Conservation (phyloP, 2,888 invertebrate genomes). For the Apodemia hepburni region DNA sequence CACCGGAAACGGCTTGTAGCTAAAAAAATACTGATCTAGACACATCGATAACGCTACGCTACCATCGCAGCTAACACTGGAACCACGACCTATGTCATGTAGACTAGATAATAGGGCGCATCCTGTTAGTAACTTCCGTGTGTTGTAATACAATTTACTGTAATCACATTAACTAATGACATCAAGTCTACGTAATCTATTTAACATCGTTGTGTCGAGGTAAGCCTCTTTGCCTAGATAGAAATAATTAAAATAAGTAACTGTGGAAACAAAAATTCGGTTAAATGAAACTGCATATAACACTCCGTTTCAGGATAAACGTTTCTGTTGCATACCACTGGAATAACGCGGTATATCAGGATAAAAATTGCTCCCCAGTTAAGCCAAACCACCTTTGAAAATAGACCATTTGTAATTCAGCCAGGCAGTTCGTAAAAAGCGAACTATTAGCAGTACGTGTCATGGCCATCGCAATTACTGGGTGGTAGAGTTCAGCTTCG, state of each 20-base stretch:
- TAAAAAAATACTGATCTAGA: neutral
- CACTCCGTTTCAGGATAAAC: no score
- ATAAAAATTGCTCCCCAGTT: no score
- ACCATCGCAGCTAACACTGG: neutral
- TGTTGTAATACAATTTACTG: conserved; percentile 62
- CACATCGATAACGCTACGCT: neutral
- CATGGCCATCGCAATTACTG: no score
- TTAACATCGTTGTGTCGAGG: conserved; percentile 34
- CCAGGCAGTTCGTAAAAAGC: no score
- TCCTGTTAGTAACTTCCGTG: conserved; percentile 56
- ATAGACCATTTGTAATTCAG: no score
- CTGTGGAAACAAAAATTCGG: neutral
- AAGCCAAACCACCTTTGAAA: no score
- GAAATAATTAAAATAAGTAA: conserved; percentile 2
- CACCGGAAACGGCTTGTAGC: no score
- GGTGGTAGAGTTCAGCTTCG: no score
- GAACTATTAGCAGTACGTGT: no score
- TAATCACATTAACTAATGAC: conserved; percentile 67
- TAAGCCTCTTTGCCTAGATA: conserved; percentile 14
- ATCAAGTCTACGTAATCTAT: conserved; percentile 49
- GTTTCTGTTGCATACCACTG: no score
- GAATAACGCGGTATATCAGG: no score
- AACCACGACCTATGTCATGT: neutral
- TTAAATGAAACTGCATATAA: neutral
- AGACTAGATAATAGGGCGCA: conserved; percentile 41